These are phyloP conservation scores for Corydoras maculifer DNA, from an alignment of 2,113 vertebrate genomes.

Conservation along the genomic window DNA sequence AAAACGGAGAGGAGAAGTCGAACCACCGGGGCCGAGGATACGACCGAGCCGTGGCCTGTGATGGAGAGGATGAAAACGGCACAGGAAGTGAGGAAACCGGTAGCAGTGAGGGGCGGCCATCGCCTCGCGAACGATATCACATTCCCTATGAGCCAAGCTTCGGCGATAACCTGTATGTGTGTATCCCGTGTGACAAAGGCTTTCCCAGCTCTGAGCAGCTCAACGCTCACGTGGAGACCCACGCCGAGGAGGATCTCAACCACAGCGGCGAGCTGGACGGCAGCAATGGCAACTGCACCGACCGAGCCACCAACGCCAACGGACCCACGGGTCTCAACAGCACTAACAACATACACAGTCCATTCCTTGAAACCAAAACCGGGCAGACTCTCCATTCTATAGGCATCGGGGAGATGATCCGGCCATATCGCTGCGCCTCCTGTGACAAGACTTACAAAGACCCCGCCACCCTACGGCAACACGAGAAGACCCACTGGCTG, in stretches of 20 bases:
- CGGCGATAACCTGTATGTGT: constrained; percentile 95
- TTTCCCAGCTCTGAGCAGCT: constrained; percentile 98
- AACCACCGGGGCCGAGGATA: constrained; percentile 56
- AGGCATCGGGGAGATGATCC: constrained; percentile 76
- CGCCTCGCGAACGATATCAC: constrained; percentile 86
- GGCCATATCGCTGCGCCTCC: constrained; percentile 89
- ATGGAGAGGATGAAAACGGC: constrained; percentile 80
- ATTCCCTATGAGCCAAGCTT: constrained; percentile 90
- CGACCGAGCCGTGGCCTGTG: constrained; percentile 59
- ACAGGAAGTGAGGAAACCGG: constrained; percentile 90
- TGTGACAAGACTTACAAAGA: constrained; percentile 99
- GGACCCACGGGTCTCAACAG: constrained; percentile 41
- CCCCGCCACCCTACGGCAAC: constrained; percentile 91
- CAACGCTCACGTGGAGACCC: constrained; percentile 95
- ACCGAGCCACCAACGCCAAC: constrained; percentile 53
- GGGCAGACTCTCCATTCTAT: constrained; percentile 61
- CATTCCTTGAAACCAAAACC: constrained; percentile 74
- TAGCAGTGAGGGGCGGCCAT: constrained; percentile 86
- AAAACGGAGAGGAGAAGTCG: constrained; percentile 58
- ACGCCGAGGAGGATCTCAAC: constrained; percentile 91
- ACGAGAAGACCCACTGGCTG: constrained; percentile 98
- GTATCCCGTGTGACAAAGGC: constrained; percentile 96
- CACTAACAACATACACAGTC: constrained; percentile 54
- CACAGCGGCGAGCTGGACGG: constrained; percentile 69
- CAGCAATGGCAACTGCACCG: constrained; percentile 50